phyloP scores from a whole-genome alignment of 37 sponge, comb jelly and placozoan species.

The Diacarnus erythraeanus region DNA sequence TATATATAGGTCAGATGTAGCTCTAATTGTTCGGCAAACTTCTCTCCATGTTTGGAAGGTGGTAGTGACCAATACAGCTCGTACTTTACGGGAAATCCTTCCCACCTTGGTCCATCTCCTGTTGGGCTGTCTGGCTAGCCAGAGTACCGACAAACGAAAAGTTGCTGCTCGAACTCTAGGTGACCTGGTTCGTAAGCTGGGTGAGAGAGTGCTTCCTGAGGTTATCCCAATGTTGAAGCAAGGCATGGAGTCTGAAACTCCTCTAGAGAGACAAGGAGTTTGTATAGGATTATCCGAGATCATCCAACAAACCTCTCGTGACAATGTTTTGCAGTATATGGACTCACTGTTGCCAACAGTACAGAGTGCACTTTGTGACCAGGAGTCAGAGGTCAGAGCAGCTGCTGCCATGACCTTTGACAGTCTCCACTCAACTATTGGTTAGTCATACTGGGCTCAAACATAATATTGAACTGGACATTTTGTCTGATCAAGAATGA shows the following conservation, averaged over 20 bases:
- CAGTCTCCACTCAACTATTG: constrained; percentile 84
- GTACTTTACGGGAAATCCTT: constrained; percentile 93
- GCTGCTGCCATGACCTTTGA: constrained; percentile 95
- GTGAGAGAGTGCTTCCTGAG: constrained; percentile 94
- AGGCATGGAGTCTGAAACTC: constrained; percentile 52
- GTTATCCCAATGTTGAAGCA: constrained; percentile 92
- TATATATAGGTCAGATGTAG: constrained; percentile 83
- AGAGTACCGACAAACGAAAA: constrained; percentile 80
- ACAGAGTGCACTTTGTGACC: constrained; percentile 78
- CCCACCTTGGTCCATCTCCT: constrained; percentile 83
- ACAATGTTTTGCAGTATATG: constrained; percentile 71
- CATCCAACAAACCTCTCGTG: constrained; percentile 83
- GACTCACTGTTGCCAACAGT: constrained; percentile 85
- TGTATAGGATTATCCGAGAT: constrained; percentile 97
- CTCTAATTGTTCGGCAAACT: constrained; percentile 91
- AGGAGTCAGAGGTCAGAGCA: constrained; percentile 71
- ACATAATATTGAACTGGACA: too few relatives aligned
- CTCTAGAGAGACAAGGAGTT: constrained; percentile 92
- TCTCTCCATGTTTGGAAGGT: constrained; percentile 99
- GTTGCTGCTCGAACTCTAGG: constrained; percentile 93
- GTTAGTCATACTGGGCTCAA: too few relatives aligned
- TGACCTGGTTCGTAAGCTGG: constrained; percentile 94
- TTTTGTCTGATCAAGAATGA: too few relatives aligned
- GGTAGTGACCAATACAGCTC: constrained; percentile 93
- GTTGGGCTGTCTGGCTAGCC: constrained; percentile 81